phyloP scores from a whole-genome alignment of 2,888 invertebrate species.

The Bombylius discolor region DNA sequence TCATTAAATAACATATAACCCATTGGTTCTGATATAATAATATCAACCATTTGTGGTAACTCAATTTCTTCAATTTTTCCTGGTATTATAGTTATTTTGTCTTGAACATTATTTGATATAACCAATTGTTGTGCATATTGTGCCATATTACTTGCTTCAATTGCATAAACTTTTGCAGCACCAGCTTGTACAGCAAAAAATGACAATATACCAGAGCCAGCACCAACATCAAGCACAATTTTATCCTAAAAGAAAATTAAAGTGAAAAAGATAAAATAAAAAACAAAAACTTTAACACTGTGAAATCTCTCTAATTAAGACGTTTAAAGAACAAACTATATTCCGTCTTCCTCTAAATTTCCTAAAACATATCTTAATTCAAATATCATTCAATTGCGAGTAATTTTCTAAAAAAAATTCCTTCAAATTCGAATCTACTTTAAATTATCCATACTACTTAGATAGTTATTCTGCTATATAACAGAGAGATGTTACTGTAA shows the following conservation, averaged over 20 bases:
- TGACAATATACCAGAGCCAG: slow-evolving; percentile 95
- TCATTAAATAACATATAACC: slow-evolving; percentile 99
- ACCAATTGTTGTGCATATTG: slow-evolving; percentile 87
- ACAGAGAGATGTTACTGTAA: too few species aligned
- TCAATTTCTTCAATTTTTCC: slow-evolving; percentile 98
- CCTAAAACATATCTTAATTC: too few species aligned
- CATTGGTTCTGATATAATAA: slow-evolving; percentile 98
- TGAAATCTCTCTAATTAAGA: too few species aligned
- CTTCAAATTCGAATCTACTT: too few species aligned
- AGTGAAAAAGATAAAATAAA: slow-evolving; percentile 9
- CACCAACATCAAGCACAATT: slow-evolving; percentile 93
- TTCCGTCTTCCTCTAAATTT: too few species aligned
- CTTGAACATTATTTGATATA: slow-evolving; percentile 74
- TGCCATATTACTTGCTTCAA: slow-evolving; percentile 99
- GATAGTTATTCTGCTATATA: too few species aligned
- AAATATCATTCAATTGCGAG: too few species aligned
- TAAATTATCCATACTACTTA: too few species aligned
- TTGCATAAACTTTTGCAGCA: slow-evolving; percentile 91
- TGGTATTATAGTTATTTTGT: slow-evolving; percentile 81
- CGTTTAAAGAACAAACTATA: neutral
- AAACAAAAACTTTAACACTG: neutral
- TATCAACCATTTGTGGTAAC: slow-evolving; percentile 87
- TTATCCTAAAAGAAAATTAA: slow-evolving; percentile 56
- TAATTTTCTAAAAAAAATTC: too few species aligned
- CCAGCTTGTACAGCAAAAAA: slow-evolving; percentile 98